Evolutionary conservation across 37 sponge, comb jelly and placozoan species (phyloP), one percentile per base, ranked within the genome.

Genomic region (Petrosia ficiformis): DNA sequence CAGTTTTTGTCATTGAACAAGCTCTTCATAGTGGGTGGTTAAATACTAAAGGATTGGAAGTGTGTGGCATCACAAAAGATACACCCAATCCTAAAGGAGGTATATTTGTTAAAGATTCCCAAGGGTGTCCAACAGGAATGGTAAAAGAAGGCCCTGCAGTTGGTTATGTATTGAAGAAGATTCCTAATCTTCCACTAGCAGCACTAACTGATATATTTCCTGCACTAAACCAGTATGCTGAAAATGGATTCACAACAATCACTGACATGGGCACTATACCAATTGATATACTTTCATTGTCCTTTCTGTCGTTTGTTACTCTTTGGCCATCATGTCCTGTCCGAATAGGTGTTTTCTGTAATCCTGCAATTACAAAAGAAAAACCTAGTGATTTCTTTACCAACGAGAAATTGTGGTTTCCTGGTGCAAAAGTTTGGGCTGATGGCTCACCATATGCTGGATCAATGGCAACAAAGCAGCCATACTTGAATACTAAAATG

Each of bases 161-260:
- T 1, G 21, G 2, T 16, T 19, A 6, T 29, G 33, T 75, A 10
- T 1, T 74, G 22, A 4, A 31, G n/a, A 28, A 31, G 26, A 39
- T 34, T 5, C 85, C 57, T 30, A 14, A 67, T 30, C 34, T 78
- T 38, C 25, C 31, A 14, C 35, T 35, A 29, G 26, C 65, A 1
- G 6, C 33, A 10, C 21, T 26, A 31, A 73, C 67, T 25, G 75
- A 65, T 35, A 67, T 10, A 26, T 21, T 52, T 59, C 38, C 19
- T 10, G 59, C 4, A 26, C 80, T 34, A 31, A 44, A 31, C 39
- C 66, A 72, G 36, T 88, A 82, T 60, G 65, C 89, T 0, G 29
- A 37, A 35, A 30, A 63, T 1, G 89, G 89, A 33, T 82, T 76
- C 57, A 88, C 89, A 19, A 88, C 89, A n/a, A 74, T 88, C 19